Evolutionary conservation across 1,140 invertebrate genomes (phyloP).

Genomic region (Akabosia matsudoensis): DNA sequence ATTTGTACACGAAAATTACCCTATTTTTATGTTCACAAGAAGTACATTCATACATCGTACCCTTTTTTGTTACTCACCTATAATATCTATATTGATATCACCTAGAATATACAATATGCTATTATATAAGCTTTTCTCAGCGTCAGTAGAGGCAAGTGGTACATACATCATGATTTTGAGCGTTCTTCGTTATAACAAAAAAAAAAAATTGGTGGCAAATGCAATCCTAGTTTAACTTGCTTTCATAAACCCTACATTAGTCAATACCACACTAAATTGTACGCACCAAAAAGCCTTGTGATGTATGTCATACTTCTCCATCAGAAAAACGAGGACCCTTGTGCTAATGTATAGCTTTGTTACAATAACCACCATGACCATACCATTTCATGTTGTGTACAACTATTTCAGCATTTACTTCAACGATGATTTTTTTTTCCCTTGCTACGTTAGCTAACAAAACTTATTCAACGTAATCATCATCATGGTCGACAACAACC

Average conservation of each 20-base stretch:
- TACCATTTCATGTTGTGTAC: background rate
- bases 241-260: too few relatives aligned
- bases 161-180: background rate
- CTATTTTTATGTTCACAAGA: too few relatives aligned
- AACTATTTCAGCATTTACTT: conserved; percentile 5
- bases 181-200: background rate
- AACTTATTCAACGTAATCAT: conserved; percentile 10
- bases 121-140: too few relatives aligned
- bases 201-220: background rate
- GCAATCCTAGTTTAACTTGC: background rate
- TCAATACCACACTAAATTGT: background rate
- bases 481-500: background rate
- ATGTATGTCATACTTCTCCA: too few relatives aligned
- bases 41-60: background rate
- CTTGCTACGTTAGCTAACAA: conserved; percentile 7
- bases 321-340: too few relatives aligned
- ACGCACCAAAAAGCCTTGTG: background rate
- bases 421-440: conserved; percentile 20
- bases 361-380: background rate
- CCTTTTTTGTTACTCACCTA: background rate
- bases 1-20: too few relatives aligned
- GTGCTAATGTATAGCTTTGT: too few relatives aligned
- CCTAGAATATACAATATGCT: background rate
- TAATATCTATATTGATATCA: background rate
- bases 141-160: background rate